Percentiles rank a stretch among this genome's conserved stretches.
Conservation (phyloP, 1,140 invertebrate genomes). For the Formica selysi region DNA sequence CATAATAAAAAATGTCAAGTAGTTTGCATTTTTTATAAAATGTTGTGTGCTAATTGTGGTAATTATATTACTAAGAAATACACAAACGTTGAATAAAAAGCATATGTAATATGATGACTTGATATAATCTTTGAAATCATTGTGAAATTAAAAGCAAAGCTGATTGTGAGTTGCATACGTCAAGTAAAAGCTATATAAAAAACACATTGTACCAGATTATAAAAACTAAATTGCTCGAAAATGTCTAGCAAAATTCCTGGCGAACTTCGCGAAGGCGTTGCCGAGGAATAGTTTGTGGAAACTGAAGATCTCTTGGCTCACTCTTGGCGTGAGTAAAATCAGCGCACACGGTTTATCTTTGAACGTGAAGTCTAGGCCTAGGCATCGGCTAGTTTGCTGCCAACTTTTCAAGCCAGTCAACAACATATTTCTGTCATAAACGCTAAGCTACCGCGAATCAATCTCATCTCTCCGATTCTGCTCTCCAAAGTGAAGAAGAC, state of each 20-base stretch:
- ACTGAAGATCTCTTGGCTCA: constrained; percentile 17
- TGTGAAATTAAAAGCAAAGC: background rate
- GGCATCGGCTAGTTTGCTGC: constrained; percentile 3
- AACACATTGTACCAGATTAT: background rate
- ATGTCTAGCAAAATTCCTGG: background rate
- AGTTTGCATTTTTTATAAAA: background rate
- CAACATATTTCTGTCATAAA: constrained; percentile 20
- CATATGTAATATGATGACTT: no score
- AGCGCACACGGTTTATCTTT: constrained; percentile 44
- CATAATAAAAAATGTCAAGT: background rate
- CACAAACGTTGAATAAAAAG: background rate
- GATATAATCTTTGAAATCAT: background rate
- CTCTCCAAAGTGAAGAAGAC: background rate
- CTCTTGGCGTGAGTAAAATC: constrained; percentile 16
- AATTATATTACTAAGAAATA: constrained; percentile 2
- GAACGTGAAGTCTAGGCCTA: background rate
- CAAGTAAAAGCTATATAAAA: background rate
- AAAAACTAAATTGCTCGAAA: background rate
- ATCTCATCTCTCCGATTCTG: constrained; percentile 1
- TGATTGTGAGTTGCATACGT: background rate
- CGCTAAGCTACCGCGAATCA: constrained; percentile 9
- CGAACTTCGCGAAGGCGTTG: background rate
- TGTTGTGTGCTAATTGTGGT: background rate
- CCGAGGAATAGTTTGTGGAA: background rate
- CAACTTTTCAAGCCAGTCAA: constrained; percentile 46